These are phyloP conservation scores for Noctua pronuba DNA, from an alignment of 2,888 invertebrate species.

Conservation along the genomic window DNA sequence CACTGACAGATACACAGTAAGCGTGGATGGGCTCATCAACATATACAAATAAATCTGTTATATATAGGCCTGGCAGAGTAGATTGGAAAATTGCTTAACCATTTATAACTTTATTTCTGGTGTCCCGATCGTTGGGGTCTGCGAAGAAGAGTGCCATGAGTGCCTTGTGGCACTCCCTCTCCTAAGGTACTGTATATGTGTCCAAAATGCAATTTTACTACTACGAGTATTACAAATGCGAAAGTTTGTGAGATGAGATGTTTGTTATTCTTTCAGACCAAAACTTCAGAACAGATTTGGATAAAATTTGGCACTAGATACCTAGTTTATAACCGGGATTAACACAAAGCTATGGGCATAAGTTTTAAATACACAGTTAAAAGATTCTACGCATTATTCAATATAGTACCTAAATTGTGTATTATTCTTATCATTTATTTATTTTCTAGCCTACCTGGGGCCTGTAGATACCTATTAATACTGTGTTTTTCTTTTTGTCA, in stretches of 20 bases:
- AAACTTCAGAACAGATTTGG: too few species aligned
- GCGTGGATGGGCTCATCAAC: background rate
- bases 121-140: background rate
- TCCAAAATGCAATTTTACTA: background rate
- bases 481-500: too few species aligned
- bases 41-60: background rate
- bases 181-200: background rate
- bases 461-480: too few species aligned
- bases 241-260: background rate
- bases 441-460: too few species aligned
- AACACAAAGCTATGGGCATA: too few species aligned
- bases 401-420: too few species aligned
- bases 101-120: background rate
- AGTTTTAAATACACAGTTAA: too few species aligned
- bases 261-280: too few species aligned
- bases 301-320: too few species aligned
- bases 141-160: background rate
- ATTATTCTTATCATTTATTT: too few species aligned
- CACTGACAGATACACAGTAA: constrained; percentile 8
- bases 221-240: background rate
- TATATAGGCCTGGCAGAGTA: background rate
- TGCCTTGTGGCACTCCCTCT: background rate
- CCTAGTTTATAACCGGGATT: too few species aligned
- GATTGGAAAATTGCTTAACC: background rate
- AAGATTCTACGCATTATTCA: too few species aligned